Evolutionary conservation across 1,140 invertebrate genomes (phyloP).

Genomic region (Helicorthomorpha holstii): DNA sequence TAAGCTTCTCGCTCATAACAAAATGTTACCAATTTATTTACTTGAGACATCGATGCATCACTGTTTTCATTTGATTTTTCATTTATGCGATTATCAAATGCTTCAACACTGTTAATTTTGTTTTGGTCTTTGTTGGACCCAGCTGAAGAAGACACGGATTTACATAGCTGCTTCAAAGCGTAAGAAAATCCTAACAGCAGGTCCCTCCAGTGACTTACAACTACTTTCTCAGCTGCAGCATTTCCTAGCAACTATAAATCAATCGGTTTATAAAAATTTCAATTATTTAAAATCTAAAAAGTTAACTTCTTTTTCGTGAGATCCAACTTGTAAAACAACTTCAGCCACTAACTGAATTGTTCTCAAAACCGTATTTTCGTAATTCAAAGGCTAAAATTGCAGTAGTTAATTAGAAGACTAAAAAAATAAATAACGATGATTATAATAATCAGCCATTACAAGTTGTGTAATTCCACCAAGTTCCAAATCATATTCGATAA

Average conservation of each 20-base stretch:
- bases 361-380: conserved; percentile 66
- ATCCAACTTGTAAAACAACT: conserved; percentile 52
- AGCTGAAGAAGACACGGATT: too few species aligned
- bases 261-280: not conserved
- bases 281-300: not conserved
- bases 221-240: conserved; percentile 6
- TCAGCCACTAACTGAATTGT: conserved; percentile 70
- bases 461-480: conserved; percentile 65
- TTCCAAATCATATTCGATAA: conserved; percentile 60
- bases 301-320: conserved; percentile 36
- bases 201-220: conserved; percentile 29
- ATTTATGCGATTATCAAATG: too few species aligned
- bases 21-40: too few species aligned
- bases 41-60: too few species aligned
- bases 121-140: too few species aligned
- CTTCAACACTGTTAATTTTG: too few species aligned
- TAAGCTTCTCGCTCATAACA: too few species aligned
- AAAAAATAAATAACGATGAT: conserved; percentile 9
- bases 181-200: conserved; percentile 25
- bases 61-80: too few species aligned
- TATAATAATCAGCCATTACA: conserved; percentile 11
- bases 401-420: too few species aligned
- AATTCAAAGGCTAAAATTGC: conserved; percentile 50
- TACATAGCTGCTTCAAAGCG: conserved; percentile 11
- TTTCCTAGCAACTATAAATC: not conserved